These are phyloP conservation scores for Diorhabda sublineata DNA, from an alignment of 1,140 invertebrate genomes.

Conservation along the genomic window DNA sequence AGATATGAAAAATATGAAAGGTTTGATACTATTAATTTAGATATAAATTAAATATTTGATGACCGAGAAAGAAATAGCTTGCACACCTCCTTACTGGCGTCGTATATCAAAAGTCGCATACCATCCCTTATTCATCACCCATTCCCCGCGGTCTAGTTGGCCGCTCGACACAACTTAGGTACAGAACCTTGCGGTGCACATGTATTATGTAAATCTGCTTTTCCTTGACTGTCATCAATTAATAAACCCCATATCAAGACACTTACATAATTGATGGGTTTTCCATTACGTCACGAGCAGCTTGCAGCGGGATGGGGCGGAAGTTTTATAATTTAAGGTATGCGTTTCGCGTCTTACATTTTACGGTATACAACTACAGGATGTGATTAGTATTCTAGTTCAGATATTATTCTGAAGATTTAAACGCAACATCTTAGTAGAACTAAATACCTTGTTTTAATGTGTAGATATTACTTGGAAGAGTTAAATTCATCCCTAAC, in stretches of 20 bases:
- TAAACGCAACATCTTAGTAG: neutral
- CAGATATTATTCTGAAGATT: neutral
- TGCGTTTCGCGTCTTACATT: conserved; percentile 7
- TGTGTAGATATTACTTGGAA: too few species aligned
- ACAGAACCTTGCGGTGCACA: conserved; percentile 19
- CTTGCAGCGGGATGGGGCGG: conserved; percentile 7
- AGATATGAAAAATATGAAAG: too few species aligned
- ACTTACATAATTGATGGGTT: conserved; percentile 46
- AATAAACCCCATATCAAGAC: conserved; percentile 50
- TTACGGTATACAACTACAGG: conserved; percentile 3
- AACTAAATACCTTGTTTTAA: too few species aligned
- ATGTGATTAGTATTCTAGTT: neutral
- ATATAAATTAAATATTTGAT: neutral
- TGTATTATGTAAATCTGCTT: conserved; percentile 46
- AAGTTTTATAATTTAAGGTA: conserved; percentile 10
- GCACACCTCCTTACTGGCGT: neutral
- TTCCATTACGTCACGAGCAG: conserved; percentile 42
- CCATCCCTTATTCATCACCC: conserved; percentile 8
- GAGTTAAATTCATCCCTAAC: too few species aligned
- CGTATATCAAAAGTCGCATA: conserved; percentile 1
- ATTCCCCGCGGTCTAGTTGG: conserved; percentile 9
- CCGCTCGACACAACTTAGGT: conserved; percentile 11
- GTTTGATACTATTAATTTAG: too few species aligned
- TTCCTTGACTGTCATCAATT: conserved; percentile 49
- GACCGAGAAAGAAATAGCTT: neutral